A percentile compares a stretch with the other conserved stretches of the same genome.
These are phyloP conservation scores for Megalopta genalis DNA, from an alignment of 1,140 invertebrate species.

Conservation along the genomic window DNA sequence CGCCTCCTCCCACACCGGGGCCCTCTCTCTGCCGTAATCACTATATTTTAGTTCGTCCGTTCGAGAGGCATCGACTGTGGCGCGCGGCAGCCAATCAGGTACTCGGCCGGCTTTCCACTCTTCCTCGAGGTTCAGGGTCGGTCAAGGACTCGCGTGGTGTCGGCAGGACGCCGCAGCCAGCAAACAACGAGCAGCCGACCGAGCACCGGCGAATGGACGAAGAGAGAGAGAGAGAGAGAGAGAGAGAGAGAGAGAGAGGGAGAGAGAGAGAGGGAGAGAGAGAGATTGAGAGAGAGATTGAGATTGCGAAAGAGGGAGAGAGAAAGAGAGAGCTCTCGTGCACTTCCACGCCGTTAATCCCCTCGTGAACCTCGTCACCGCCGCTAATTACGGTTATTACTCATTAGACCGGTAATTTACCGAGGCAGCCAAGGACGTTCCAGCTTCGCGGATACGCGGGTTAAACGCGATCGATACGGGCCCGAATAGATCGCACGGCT, in stretches of 20 bases:
- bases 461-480: neutral
- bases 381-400: conserved; percentile 68
- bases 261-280: too few species aligned
- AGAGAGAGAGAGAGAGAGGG: too few species aligned
- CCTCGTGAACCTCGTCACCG: conserved; percentile 51
- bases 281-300: too few species aligned
- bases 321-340: neutral
- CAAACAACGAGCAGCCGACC: conserved; percentile 26
- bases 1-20: conserved; percentile 44
- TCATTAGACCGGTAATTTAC: conserved; percentile 68
- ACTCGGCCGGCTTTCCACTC: conserved; percentile 58
- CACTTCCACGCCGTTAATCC: conserved; percentile 44
- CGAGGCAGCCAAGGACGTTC: conserved; percentile 47
- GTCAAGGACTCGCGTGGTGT: conserved; percentile 73
- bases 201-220: neutral
- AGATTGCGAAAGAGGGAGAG: too few species aligned
- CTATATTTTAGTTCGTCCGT: conserved; percentile 72
- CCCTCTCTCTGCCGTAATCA: conserved; percentile 61
- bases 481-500: too few species aligned
- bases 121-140: conserved; percentile 73
- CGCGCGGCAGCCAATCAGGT: conserved; percentile 66
- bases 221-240: too few species aligned
- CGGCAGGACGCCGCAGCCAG: conserved; percentile 17
- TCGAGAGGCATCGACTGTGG: conserved; percentile 68
- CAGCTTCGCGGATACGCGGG: neutral